Conservation (phyloP, 2,113 vertebrate genomes). For the Heteronetta atricapilla region DNA sequence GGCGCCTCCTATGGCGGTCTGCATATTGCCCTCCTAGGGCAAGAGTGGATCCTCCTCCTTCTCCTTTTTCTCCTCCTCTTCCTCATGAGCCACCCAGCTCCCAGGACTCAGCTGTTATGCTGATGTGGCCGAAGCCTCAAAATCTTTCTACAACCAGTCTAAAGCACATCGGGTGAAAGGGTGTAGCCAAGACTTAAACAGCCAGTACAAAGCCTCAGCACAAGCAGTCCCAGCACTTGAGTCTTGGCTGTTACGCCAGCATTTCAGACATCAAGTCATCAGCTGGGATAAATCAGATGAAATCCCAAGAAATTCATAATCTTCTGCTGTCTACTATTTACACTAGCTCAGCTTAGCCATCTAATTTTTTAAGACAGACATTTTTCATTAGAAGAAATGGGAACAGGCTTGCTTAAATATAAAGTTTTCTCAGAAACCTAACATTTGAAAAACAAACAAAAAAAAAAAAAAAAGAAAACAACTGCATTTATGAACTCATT, state of each 20-base stretch:
- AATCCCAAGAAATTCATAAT: background rate
- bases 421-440: background rate
- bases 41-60: no score
- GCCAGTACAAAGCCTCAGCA: background rate
- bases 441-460: no score
- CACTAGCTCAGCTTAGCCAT: background rate
- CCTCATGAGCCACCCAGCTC: no score
- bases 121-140: no score
- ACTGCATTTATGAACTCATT: background rate
- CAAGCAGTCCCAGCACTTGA: background rate
- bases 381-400: background rate
- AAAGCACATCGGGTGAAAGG: no score
- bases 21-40: no score
- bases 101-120: no score
- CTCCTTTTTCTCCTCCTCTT: no score
- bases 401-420: background rate
- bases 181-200: background rate
- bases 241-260: background rate
- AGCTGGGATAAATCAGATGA: background rate
- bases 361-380: background rate
- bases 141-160: no score
- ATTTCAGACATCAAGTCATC: background rate
- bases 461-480: accelerated
- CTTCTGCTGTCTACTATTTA: background rate
- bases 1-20: background rate